phyloP scores from a whole-genome alignment of 2,888 invertebrate species.

The Himalopsyche tibetana region DNA sequence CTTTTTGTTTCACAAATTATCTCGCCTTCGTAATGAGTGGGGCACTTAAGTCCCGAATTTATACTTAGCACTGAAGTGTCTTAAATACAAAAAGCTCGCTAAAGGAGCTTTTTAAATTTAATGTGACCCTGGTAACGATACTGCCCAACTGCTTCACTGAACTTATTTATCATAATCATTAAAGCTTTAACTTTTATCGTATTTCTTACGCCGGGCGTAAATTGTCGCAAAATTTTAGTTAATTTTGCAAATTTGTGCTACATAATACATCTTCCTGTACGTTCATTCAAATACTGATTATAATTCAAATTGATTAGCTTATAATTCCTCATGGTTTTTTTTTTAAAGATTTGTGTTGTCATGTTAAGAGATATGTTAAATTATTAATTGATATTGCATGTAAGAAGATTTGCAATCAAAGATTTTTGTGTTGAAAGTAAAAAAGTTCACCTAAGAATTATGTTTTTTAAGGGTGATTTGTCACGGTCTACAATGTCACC shows the following conservation, averaged over 20 bases:
- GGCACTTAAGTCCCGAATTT: constrained; percentile 9
- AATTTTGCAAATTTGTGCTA: background rate
- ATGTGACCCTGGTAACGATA: constrained; percentile 37
- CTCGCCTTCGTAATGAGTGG: constrained; percentile 1
- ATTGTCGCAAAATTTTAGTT: background rate
- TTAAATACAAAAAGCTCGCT: constrained; percentile 35
- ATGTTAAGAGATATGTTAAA: too few species aligned
- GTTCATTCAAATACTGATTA: too few species aligned
- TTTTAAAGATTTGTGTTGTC: too few species aligned
- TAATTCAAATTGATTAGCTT: too few species aligned
- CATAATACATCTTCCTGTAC: too few species aligned
- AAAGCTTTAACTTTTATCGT: constrained; percentile 10
- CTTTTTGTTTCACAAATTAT: constrained; percentile 25
- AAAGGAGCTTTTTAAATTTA: constrained; percentile 32
- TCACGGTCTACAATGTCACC: too few species aligned
- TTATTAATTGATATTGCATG: too few species aligned
- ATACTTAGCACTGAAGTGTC: constrained; percentile 31
- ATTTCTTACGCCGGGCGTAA: background rate
- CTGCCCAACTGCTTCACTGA: constrained; percentile 10
- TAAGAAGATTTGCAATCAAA: too few species aligned
- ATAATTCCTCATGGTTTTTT: too few species aligned
- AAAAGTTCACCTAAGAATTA: too few species aligned
- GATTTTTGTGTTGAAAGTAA: too few species aligned
- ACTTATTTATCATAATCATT: constrained; percentile 39
- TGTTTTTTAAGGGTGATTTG: too few species aligned